These are phyloP conservation scores for Idaea biselata DNA, from an alignment of 2,888 invertebrate genomes.

Conservation along the genomic window DNA sequence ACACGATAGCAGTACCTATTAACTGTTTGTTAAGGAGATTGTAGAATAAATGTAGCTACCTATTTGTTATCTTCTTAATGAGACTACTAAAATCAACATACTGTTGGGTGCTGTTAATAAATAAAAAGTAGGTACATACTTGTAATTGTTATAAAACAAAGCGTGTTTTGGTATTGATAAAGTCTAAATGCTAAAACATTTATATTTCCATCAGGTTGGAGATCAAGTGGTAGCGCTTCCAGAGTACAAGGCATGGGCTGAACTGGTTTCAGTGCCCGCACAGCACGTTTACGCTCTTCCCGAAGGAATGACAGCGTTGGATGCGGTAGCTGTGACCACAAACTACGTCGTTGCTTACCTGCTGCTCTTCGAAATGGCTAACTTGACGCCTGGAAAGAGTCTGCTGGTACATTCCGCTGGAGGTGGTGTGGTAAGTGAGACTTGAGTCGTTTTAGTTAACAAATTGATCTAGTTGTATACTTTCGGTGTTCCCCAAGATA, in stretches of 20 bases:
- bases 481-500: neutral
- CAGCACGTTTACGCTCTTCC: slow-evolving; percentile 90
- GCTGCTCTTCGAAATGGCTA: slow-evolving; percentile 91
- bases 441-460: neutral
- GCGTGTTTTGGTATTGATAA: neutral
- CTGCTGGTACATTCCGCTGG: slow-evolving; percentile 92
- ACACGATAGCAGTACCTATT: neutral
- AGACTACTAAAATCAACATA: no score
- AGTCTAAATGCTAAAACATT: neutral
- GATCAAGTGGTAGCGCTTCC: slow-evolving; percentile 91
- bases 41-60: neutral
- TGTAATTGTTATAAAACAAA: no score
- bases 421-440: slow-evolving; percentile 90
- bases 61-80: neutral
- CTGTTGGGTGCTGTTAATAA: neutral
- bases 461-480: neutral
- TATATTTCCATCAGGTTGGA: slow-evolving; percentile 80
- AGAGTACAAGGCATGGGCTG: slow-evolving; percentile 93
- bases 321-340: slow-evolving; percentile 91
- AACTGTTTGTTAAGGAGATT: neutral
- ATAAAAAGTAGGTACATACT: no score
- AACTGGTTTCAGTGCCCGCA: slow-evolving; percentile 89
- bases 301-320: slow-evolving; percentile 86
- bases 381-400: slow-evolving; percentile 88
- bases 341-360: slow-evolving; percentile 93